Base-by-base conservation (phyloP, 2,888 invertebrate genomes). In the Penaeus monodon region DNA sequence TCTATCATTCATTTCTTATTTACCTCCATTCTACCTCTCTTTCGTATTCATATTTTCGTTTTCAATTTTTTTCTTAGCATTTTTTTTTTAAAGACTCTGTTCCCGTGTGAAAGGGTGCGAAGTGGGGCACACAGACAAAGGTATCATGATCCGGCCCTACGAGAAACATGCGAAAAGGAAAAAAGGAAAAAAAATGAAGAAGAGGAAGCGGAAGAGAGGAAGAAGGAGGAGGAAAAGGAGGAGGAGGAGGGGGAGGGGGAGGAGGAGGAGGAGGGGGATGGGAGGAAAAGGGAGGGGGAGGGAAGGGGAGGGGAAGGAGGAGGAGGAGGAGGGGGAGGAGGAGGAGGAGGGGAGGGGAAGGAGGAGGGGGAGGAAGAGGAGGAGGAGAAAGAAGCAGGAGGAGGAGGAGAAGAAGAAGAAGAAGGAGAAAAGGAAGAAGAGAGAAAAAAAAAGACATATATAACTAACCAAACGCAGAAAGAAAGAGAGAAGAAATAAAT, bases 121-220 rank as follows among this genome's bases (percentile, higher is more conserved):
- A 38, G n/a, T 63, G 49, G 78, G 29, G 57, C 78, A 78, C 20
- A 63, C 7, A 57, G 63, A 63, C 78, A 27, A 78, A 63, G 78
- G 63, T 63, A 27, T 78, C 78, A 78, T 78, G 57, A 78, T 57
- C 27, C 49, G 76, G 57, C 78, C 78, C 63, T 63, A 29, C 22
- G 63, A 44, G 65, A 80, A 65, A 38, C 64, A 80, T 24, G 63
- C 17, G 65, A 29, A 57, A 64, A 65, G 57, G 33, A 65, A 65
- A 33, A 27, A 33, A 27, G 65, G 6, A 7, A 14, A 29, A 33
- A 65, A 68, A 17, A 64, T 44, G 17, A 49, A 6, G 44, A 66
- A 29, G 82, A 8, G 4, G 44, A 49, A 22, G 49, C 57, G 82
- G 29, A 7, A 76, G 38, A 29, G 57, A 29, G 27, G 73, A 24